Base-by-base conservation (phyloP, 2,888 invertebrate species). In the Morpho deidamia region DNA sequence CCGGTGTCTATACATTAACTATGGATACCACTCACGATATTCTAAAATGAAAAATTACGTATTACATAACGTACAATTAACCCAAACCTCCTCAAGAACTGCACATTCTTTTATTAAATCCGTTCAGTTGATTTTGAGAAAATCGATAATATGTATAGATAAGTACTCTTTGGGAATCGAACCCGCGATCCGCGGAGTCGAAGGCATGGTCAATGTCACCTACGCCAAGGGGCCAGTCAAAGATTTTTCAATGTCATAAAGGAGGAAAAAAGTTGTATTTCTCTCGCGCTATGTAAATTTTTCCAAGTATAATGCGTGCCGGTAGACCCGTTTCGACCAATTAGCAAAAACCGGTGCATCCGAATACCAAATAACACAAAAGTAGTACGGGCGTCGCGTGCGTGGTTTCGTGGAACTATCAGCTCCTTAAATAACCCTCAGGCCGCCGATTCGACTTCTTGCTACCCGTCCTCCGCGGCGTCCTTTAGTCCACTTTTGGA, bases 391-490 rank as follows among this genome's bases (percentile, higher is more conserved):
- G 68, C 69, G 74, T 80, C 66, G 75, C 75, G 78, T 78, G 83
- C 78, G 81, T 83, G 79, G 66, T 74, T 86, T 86, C 83, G 72
- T 68, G 70, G 85, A 85, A 84, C 59, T 64, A 66, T 61, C 69
- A 66, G 74, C 72, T 80, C 76, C 71, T 81, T 78, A 83, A 83
- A 84, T 83, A 83, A 77, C 76, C 71, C 59, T 67, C 67, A 50
- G 51, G 70, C 70, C 70, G 71, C 72, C 73, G 71, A 75, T 76
- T 71, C 69, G 72, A 70, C 70, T 81, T 81, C 79, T 80, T 80
- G 72, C 67, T 53, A 53, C 56, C 61, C 77, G 84, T 77, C 84
- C 82, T 83, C 78, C 72, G 83, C 88, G 88, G 86, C 75, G 85
- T 84, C 86, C 87, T 87, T 85, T 86, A 70, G 73, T 60, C 71